Evolutionary conservation across 2,888 invertebrate species (phyloP).

Genomic region (Pollenia angustigena): DNA sequence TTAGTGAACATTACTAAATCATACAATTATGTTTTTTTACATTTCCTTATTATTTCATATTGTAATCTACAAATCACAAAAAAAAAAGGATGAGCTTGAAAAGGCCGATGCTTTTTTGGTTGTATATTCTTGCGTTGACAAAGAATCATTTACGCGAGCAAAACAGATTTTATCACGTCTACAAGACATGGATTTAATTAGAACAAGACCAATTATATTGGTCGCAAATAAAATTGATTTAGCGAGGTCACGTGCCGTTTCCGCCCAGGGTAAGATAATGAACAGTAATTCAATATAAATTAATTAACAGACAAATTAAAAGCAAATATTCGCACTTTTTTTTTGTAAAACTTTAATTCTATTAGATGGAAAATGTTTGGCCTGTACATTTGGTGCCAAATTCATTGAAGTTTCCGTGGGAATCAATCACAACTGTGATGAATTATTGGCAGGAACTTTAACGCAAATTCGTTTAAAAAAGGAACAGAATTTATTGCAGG

Average conservation of each 20-base stretch:
- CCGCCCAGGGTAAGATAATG: slow-evolving; percentile 90
- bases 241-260: slow-evolving; percentile 94
- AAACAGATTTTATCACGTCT: slow-evolving; percentile 91
- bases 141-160: slow-evolving; percentile 93
- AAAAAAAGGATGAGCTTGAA: slow-evolving; percentile 90
- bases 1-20: background rate
- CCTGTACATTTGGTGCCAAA: slow-evolving; percentile 95
- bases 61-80: background rate
- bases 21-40: slow-evolving; percentile 1
- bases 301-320: background rate
- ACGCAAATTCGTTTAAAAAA: slow-evolving; percentile 95
- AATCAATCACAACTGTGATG: slow-evolving; percentile 98
- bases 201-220: slow-evolving; percentile 91
- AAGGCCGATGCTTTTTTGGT: slow-evolving; percentile 93
- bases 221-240: slow-evolving; percentile 98
- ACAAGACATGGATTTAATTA: slow-evolving; percentile 91
- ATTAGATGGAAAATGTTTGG: slow-evolving; percentile 96
- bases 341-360: background rate
- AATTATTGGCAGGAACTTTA: slow-evolving; percentile 95
- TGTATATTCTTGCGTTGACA: slow-evolving; percentile 96
- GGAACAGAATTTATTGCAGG: slow-evolving; percentile 86
- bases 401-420: slow-evolving; percentile 98
- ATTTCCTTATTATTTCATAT: slow-evolving; percentile 25
- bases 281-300: slow-evolving; percentile 17
- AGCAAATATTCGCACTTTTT: background rate